phyloP scores from a whole-genome alignment of 2,888 invertebrate species.

The Cryptocephalus primarius region DNA sequence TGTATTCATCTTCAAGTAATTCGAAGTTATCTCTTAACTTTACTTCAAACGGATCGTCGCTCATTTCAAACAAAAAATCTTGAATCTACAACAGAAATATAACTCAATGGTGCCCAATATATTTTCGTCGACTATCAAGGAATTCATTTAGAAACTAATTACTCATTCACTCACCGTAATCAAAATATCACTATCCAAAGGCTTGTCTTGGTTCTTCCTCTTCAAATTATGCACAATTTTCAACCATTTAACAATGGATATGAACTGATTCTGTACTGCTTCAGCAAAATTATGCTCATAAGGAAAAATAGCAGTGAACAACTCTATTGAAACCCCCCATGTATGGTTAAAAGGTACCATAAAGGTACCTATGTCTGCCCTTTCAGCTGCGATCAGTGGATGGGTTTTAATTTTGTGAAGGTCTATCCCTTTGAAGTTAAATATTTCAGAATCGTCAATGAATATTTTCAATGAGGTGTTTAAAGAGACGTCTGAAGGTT shows the following conservation, averaged over 20 bases:
- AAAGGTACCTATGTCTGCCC: conserved; percentile 66
- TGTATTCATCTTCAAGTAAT: conserved; percentile 87
- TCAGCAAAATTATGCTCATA: conserved; percentile 81
- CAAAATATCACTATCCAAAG: conserved; percentile 78
- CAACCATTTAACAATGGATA: conserved; percentile 91
- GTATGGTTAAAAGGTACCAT: conserved; percentile 59
- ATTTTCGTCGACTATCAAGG: no score
- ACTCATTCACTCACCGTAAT: conserved; percentile 65
- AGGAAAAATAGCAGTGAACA: conserved; percentile 66
- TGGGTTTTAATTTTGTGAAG: conserved; percentile 50
- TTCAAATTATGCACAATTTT: conserved; percentile 68
- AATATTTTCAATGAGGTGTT: conserved; percentile 35
- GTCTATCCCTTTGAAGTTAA: conserved; percentile 58
- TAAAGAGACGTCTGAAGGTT: conserved; percentile 12
- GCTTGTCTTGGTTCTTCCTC: conserved; percentile 55
- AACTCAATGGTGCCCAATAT: neutral
- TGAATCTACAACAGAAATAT: conserved; percentile 51
- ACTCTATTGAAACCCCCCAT: conserved; percentile 54
- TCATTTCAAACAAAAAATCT: conserved; percentile 82
- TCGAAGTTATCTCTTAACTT: conserved; percentile 93
- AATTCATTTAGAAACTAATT: neutral
- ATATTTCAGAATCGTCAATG: conserved; percentile 62
- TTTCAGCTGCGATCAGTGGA: conserved; percentile 56
- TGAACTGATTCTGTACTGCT: conserved; percentile 77
- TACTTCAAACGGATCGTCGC: conserved; percentile 97